Conservation (phyloP, 1,140 invertebrate species). For the Papilio helenus region DNA sequence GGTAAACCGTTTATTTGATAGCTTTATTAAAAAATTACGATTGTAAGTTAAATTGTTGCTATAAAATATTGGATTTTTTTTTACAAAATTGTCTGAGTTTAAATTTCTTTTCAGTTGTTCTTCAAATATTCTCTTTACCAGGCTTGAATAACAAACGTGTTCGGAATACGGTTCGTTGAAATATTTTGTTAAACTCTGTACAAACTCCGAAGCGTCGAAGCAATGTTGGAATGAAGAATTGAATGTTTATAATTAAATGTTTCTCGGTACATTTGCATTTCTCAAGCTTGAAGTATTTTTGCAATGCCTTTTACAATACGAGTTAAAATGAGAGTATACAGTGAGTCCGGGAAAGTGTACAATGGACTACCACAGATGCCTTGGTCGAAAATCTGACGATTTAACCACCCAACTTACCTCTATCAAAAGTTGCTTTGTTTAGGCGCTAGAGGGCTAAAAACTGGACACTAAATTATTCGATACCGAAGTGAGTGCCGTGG, state of each 20-base stretch:
- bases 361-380: no score
- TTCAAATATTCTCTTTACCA: neutral
- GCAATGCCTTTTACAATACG: neutral
- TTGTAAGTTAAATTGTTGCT: no score
- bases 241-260: neutral
- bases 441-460: no score
- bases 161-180: neutral
- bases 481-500: no score
- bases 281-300: neutral
- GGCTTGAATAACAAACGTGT: neutral
- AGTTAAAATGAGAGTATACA: neutral
- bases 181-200: neutral
- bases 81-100: neutral
- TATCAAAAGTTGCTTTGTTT: no score
- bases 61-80: no score
- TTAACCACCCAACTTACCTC: no score
- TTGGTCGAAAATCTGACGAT: no score
- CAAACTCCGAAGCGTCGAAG: neutral
- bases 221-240: neutral
- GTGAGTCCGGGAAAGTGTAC: no score
- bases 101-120: neutral
- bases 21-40: no score
- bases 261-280: neutral
- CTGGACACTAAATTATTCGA: no score
- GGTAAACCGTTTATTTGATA: no score